A percentile compares a stretch with the other conserved stretches of the same genome.
These are phyloP conservation scores for Sarcophaga variegata DNA, from an alignment of 2,888 invertebrate genomes.

Conservation along the genomic window DNA sequence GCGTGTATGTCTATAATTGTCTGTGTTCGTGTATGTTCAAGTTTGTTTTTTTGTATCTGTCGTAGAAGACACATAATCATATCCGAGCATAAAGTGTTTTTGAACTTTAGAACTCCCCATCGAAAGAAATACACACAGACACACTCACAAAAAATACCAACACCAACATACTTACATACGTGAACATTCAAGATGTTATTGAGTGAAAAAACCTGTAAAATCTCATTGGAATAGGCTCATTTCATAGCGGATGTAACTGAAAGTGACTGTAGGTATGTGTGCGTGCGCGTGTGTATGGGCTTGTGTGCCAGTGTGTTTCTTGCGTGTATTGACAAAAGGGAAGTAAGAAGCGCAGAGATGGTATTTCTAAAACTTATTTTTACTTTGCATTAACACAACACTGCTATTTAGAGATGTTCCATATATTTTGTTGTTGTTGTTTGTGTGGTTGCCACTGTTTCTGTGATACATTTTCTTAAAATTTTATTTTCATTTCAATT, in stretches of 20 bases:
- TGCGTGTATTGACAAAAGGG: neutral
- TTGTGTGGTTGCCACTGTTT: constrained; percentile 34
- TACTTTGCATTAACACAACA: constrained; percentile 10
- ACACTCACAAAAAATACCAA: constrained; percentile 28
- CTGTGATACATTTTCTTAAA: constrained; percentile 42
- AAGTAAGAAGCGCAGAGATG: neutral
- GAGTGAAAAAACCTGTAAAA: constrained; percentile 44
- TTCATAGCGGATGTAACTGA: constrained; percentile 49
- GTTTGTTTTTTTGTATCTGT: constrained; percentile 22
- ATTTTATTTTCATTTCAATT: constrained; percentile 65
- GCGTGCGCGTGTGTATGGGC: neutral
- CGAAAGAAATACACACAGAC: neutral
- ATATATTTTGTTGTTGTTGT: constrained; percentile 11
- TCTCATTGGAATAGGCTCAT: constrained; percentile 55
- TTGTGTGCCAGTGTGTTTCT: too few species aligned
- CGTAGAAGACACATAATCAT: constrained; percentile 51
- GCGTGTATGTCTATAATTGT: neutral
- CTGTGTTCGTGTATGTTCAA: constrained; percentile 1
- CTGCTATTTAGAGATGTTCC: constrained; percentile 27
- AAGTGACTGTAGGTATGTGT: neutral
- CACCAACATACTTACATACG: neutral
- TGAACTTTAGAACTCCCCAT: constrained; percentile 58
- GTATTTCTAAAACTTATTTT: neutral
- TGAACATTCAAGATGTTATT: constrained; percentile 4
- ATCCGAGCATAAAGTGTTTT: constrained; percentile 59